Evolutionary conservation across 2,888 invertebrate genomes (phyloP), one percentile per base, ranked within the genome.

Genomic region (Phrixothrix hirtus): DNA sequence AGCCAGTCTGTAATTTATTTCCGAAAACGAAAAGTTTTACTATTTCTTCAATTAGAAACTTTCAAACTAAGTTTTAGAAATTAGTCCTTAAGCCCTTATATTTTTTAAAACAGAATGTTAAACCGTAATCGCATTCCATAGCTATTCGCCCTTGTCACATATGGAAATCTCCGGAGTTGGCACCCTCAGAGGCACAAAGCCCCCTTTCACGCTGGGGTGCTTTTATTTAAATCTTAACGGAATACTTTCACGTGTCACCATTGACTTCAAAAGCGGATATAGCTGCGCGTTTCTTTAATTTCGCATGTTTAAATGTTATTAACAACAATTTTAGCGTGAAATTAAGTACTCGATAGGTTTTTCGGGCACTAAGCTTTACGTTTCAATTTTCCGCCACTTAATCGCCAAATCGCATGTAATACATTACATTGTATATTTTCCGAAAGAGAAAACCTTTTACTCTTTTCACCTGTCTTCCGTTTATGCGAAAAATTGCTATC

Each of bases 121-220:
- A 51, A 55, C 39, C 50, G 58, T 59, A 59, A 59, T 57, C 58
- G 55, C 58, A 57, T 59, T 58, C 59, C 53, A 58, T 57, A 61
- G 56, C 58, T 55, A 59, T 61, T 60, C 61, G 55, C 59, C 60
- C 59, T 48, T 54, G 55, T 61, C 60, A 57, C 59, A 61, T 59
- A 61, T 61, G 61, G 59, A 60, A 61, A 61, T 61, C 59, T 52
- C 48, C 49, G 29, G 55, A 56, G 57, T 59, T 56, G 44, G 55
- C 55, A 55, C 60, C 58, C 58, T 53, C 53, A 46, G 46, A 51
- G 43, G 46, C 58, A 56, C 58, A 55, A 55, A 58, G 57, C 53
- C 39, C 47, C 47, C 52, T 39, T 52, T 46, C 35, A 38, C 39
- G 42, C 43, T n/a, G 42, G 47, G 53, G 48, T 50, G 46, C 16